Conservation (phyloP, 2,113 vertebrate species). For the Anser brachyrhynchus region DNA sequence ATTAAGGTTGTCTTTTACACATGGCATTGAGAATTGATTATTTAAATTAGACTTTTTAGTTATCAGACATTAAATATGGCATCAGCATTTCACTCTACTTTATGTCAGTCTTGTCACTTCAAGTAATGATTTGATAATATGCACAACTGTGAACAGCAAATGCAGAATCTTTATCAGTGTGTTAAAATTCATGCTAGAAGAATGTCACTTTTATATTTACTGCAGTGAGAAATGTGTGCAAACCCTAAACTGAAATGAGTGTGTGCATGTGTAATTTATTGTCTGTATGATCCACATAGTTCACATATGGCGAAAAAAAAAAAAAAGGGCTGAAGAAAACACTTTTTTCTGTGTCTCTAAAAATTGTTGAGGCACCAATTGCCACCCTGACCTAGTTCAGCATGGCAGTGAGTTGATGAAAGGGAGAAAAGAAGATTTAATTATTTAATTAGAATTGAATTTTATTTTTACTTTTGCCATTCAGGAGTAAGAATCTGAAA, state of each 20-base stretch:
- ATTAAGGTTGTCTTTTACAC: conserved; percentile 76
- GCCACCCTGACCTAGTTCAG: not conserved
- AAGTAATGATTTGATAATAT: conserved; percentile 56
- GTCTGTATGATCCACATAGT: not conserved
- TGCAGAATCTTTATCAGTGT: conserved; percentile 17
- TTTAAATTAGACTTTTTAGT: conserved; percentile 74
- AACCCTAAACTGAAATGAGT: not conserved
- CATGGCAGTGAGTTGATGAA: not conserved
- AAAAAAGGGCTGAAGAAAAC: not conserved
- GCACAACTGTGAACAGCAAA: conserved; percentile 39
- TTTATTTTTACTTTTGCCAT: conserved; percentile 1
- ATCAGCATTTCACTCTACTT: conserved; percentile 63
- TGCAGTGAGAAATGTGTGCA: not conserved
- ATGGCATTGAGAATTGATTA: conserved; percentile 74
- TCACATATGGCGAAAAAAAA: not conserved
- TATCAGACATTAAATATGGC: conserved; percentile 69
- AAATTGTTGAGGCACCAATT: not conserved
- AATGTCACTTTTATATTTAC: not conserved
- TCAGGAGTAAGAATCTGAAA: not conserved
- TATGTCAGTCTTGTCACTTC: conserved; percentile 56
- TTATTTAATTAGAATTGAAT: not conserved
- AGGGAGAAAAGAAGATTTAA: not conserved
- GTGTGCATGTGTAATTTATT: conserved; percentile 1
- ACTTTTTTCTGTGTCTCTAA: not conserved
- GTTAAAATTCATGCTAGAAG: conserved; percentile 50